Evolutionary conservation across 2,797 vertebrate species (phyloP).

Genomic region (Leptatherina wallacei): DNA sequence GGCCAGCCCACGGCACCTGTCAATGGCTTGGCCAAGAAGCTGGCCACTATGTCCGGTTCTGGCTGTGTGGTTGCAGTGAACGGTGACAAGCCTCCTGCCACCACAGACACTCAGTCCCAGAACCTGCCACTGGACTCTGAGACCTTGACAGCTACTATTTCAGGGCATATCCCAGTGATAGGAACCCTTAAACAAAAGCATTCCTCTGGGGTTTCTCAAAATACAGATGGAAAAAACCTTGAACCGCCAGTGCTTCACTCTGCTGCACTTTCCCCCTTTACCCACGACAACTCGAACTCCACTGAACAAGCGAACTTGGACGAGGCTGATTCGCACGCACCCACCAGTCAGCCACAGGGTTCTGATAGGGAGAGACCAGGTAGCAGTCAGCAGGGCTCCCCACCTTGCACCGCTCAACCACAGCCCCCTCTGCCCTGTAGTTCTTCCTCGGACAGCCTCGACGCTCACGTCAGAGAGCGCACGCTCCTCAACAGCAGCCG

Average conservation of each 20-base stretch:
- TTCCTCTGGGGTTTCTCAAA: conserved; percentile 72
- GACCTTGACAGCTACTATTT: conserved; percentile 75
- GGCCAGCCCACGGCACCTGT: conserved; percentile 90
- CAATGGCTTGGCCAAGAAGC: conserved; percentile 95
- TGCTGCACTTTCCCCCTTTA: conserved; percentile 58
- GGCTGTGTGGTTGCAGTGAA: conserved; percentile 85
- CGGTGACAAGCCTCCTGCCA: conserved; percentile 75
- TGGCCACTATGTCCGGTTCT: conserved; percentile 85
- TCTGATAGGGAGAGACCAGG: conserved; percentile 65
- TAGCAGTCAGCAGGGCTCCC: conserved; percentile 66
- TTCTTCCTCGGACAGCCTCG: conserved; percentile 81
- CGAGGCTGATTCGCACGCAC: conserved; percentile 59
- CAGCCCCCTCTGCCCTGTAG: conserved; percentile 51
- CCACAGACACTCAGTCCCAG: conserved; percentile 81
- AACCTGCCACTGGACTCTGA: conserved; percentile 71
- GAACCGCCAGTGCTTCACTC: conserved; percentile 70
- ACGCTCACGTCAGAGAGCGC: conserved; percentile 88
- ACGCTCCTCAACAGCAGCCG: conserved; percentile 86
- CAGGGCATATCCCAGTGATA: conserved; percentile 86
- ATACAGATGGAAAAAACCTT: conserved; percentile 63
- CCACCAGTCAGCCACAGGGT: conserved; percentile 50
- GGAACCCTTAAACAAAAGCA: conserved; percentile 84
- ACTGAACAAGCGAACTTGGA: conserved; percentile 55
- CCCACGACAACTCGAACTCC: conserved; percentile 59
- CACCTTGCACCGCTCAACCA: conserved; percentile 47